These are phyloP conservation scores for Tenthredo notha DNA, from an alignment of 2,888 invertebrate species.

Conservation along the genomic window DNA sequence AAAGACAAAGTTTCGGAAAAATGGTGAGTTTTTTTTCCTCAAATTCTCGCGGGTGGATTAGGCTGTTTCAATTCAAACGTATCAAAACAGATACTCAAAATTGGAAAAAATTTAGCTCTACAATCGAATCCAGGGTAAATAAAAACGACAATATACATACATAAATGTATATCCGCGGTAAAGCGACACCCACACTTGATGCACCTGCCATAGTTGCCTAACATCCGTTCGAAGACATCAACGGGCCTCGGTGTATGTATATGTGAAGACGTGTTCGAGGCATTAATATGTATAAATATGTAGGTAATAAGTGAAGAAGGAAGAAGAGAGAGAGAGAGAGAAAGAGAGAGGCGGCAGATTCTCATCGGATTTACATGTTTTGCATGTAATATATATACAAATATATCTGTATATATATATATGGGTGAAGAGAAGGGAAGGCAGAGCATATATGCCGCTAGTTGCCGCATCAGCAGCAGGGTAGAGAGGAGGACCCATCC, in stretches of 20 bases:
- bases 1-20: too few relatives aligned
- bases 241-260: neutral
- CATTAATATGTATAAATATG: slow-evolving; percentile 28
- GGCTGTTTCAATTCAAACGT: too few relatives aligned
- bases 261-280: neutral
- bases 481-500: neutral
- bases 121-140: neutral
- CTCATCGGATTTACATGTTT: slow-evolving; percentile 53
- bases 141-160: neutral
- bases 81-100: too few relatives aligned
- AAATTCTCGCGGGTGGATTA: too few relatives aligned
- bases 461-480: neutral
- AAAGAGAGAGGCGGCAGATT: slow-evolving; percentile 18
- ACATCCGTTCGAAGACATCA: slow-evolving; percentile 66
- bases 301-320: neutral
- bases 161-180: neutral
- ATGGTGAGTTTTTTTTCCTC: too few relatives aligned
- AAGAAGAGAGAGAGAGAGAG: neutral
- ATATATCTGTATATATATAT: neutral
- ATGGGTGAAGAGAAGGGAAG: neutral
- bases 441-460: neutral
- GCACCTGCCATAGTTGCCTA: slow-evolving; percentile 68
- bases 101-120: too few relatives aligned
- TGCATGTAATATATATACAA: neutral
- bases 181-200: slow-evolving; percentile 36